Percentiles rank a stretch among this genome's conserved stretches.
phyloP scores from a whole-genome alignment of 2,888 invertebrate genomes.

The Charanyca ferruginea region DNA sequence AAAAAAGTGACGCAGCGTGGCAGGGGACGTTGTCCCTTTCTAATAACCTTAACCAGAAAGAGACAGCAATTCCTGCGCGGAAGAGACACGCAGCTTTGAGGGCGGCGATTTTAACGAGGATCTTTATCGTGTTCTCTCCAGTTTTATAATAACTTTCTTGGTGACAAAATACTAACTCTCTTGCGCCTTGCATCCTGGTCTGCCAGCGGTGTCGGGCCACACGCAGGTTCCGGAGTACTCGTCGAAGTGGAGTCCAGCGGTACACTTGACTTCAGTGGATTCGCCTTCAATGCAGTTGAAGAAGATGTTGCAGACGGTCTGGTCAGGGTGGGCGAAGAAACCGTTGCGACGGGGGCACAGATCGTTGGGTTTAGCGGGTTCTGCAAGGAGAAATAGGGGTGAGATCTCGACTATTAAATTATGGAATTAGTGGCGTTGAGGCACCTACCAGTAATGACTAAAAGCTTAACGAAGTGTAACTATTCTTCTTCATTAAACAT shows the following conservation, averaged over 20 bases:
- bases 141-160: too few species aligned
- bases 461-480: too few species aligned
- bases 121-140: too few species aligned
- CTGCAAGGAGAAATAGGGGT: slow-evolving; percentile 81
- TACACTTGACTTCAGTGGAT: slow-evolving; percentile 94
- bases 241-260: slow-evolving; percentile 97
- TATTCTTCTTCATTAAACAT: too few species aligned
- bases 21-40: too few species aligned
- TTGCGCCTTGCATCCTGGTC: slow-evolving; percentile 93
- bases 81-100: too few species aligned
- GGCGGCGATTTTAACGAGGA: too few species aligned
- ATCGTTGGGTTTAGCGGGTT: slow-evolving; percentile 93
- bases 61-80: too few species aligned
- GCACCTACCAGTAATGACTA: not conserved
- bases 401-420: slow-evolving; percentile 9
- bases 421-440: not conserved
- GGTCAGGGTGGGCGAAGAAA: slow-evolving; percentile 97
- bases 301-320: slow-evolving; percentile 95
- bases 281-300: slow-evolving; percentile 97
- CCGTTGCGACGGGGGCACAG: slow-evolving; percentile 96
- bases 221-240: slow-evolving; percentile 97
- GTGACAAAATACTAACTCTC: slow-evolving; percentile 85
- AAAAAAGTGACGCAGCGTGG: too few species aligned
- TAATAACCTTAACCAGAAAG: too few species aligned
- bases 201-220: slow-evolving; percentile 96